These are phyloP conservation scores for Protula sp. DNA, from an alignment of 2,888 invertebrate genomes.

Conservation along the genomic window DNA sequence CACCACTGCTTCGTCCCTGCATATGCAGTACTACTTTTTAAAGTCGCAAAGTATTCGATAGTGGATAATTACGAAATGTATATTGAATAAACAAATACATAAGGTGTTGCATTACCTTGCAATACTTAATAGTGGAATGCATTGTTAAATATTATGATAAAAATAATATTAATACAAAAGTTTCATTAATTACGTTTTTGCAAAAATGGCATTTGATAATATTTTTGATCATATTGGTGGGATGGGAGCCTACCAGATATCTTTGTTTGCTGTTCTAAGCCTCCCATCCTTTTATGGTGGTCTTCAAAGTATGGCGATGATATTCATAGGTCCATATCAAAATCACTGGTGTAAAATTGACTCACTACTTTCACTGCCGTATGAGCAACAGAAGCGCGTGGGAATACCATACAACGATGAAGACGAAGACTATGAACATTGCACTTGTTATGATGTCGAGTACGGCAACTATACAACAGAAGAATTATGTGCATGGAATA, in stretches of 20 bases:
- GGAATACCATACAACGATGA: not conserved
- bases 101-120: too few species aligned
- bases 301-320: not conserved
- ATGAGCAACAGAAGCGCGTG: not conserved
- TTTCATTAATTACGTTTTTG: too few species aligned
- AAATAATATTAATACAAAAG: too few species aligned
- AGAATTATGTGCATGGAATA: not conserved
- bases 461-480: not conserved
- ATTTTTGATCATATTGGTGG: not conserved
- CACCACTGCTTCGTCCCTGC: too few species aligned
- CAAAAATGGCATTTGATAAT: not conserved
- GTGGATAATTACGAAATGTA: too few species aligned
- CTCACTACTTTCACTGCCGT: not conserved
- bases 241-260: not conserved
- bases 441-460: not conserved
- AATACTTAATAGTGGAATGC: too few species aligned
- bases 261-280: not conserved
- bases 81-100: too few species aligned
- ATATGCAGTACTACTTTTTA: too few species aligned
- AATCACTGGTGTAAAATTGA: constrained; percentile 2
- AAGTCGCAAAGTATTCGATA: too few species aligned
- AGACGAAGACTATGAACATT: not conserved
- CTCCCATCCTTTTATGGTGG: not conserved
- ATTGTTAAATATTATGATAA: too few species aligned
- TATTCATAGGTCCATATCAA: not conserved